Evolutionary conservation across 2,888 invertebrate genomes (phyloP), one percentile per base, ranked within the genome.

Genomic region (Mythimna loreyi): DNA sequence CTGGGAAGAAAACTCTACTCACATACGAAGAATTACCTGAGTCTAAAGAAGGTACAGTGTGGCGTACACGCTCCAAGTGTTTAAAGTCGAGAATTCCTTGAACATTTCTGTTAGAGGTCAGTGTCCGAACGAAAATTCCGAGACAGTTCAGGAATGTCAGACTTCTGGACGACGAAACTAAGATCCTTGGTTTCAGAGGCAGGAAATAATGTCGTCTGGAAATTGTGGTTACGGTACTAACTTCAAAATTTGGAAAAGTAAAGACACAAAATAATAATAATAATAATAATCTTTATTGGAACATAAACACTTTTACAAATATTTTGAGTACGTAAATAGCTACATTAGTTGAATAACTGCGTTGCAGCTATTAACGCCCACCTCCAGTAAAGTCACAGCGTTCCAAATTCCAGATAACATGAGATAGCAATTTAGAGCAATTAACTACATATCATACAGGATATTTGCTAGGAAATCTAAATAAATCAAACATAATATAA

Each of bases 81-180:
- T 30, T 71, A 49, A 65, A 60, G 33, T 47, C 36, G 25, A 36
- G 21, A 69, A 66, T 75, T 65, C 57, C 55, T 58, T 21, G 30
- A 61, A 72, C 52, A 66, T 70, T 40, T 57, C 60, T 53, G 57
- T 56, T 49, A 53, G 70, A 58, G 76, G 80, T 49, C 76, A 55
- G 45, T 57, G 30, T 52, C 40, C 45, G 52, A 58, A 80, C 45
- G 52, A 58, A 80, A 65, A 68, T 68, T 58, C 45, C 28, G 25
- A 68, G 60, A 73, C 58, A 64, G 57, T 64, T 76, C 45, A 61
- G 58, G 67, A 71, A 75, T 80, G 59, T 56, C 50, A 58, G 57
- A 65, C 52, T 79, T 72, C 56, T 53, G 62, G 47, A 74, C 53
- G 61, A 55, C 45, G 49, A 47, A 66, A 65, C 56, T 70, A 49